Percentiles rank a stretch among this genome's conserved stretches.
These are phyloP conservation scores for Lepidostoma basale DNA, from an alignment of 1,140 invertebrate species.

Conservation along the genomic window DNA sequence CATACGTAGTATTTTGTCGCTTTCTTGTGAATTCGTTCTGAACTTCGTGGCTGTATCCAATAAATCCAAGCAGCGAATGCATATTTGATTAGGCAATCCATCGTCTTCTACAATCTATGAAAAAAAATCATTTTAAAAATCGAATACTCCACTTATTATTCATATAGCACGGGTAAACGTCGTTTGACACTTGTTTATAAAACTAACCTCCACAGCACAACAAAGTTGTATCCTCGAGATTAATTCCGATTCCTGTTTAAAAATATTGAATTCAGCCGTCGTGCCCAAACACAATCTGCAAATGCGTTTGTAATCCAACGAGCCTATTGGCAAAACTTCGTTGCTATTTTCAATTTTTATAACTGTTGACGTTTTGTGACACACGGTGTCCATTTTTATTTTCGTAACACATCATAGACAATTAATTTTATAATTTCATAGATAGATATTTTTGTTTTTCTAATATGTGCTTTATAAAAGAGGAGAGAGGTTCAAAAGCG, in stretches of 20 bases:
- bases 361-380: neutral
- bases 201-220: conserved; percentile 30
- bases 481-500: too few relatives aligned
- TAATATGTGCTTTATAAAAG: too few relatives aligned
- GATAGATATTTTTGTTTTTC: neutral
- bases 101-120: conserved; percentile 36
- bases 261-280: conserved; percentile 7
- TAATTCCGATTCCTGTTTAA: conserved; percentile 20
- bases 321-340: neutral
- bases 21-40: conserved; percentile 30
- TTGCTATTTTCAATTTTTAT: conserved; percentile 10
- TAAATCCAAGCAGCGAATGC: conserved; percentile 10
- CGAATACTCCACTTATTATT: too few relatives aligned
- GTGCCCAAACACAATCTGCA: conserved; percentile 15
- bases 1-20: conserved; percentile 29
- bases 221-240: conserved; percentile 11
- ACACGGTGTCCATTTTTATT: conserved; percentile 8
- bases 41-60: conserved; percentile 33
- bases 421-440: neutral
- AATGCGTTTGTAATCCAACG: neutral
- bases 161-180: too few relatives aligned
- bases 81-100: conserved; percentile 35
- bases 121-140: neutral
- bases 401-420: neutral
- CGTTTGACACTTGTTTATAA: conserved; percentile 16